Evolutionary conservation across 2,888 invertebrate genomes (phyloP), one percentile per base, ranked within the genome.

Genomic region (Agrypnus murinus): DNA sequence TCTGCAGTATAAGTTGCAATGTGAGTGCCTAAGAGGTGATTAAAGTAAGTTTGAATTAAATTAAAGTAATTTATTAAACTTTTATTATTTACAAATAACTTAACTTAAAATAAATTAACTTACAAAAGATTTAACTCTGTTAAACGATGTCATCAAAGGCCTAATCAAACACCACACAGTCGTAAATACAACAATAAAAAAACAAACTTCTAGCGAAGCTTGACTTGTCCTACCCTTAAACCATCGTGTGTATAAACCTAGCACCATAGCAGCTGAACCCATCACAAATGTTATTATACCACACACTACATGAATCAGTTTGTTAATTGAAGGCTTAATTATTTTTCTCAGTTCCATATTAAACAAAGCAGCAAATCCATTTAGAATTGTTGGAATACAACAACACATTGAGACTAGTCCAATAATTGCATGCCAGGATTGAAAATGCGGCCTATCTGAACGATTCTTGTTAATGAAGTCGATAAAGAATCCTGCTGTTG

Each of bases 281-380:
- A 59, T 7, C 7, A 38, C 14, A 19, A 59, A 59, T 31, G 59
- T 59, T 9, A 43, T 14, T 15, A 59, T 25, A 15, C 59, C 59
- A 25, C 59, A 38, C 12, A 59, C 9, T 1, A n/a, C 31, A 19
- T 59, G 59, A 19, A 59, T 25, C 7, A 59, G 10, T 43, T 59
- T 59, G 7, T 43, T 59, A 15, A 59, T 25, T 25, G 40, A 43
- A 19, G 59, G 59, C 12, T 43, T 59, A 9, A 59, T 59, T 4
- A 17, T 19, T 25, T n/a, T 59, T n/a, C 17, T 40, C 14, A 59
- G 9, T 5, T 59, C 10, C 12, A 59, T 12, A 19, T 43, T 59
- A 12, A 59, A 59, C 1, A 59, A 12, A 8, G 59, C 31, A 25
- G 59, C 43, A 38, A 43, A 10, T 10, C 59, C 59, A 43, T 59